phyloP scores from a whole-genome alignment of 2,113 vertebrate genomes.

The Caloenas nicobarica region DNA sequence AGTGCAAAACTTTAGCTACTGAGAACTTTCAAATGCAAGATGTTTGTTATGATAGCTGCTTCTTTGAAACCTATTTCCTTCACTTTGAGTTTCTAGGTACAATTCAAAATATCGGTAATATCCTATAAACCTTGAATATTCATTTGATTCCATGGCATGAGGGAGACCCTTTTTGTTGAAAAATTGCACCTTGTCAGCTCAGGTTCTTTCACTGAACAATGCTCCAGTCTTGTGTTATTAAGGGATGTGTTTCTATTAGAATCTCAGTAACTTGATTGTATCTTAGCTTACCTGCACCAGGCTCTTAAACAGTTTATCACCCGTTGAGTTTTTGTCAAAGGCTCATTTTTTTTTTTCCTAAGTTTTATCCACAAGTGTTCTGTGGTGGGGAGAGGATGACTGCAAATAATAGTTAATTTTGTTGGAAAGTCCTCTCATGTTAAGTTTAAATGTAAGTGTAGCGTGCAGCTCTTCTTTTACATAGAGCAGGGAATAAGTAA shows the following conservation, averaged over 20 bases:
- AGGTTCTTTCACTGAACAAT: background rate
- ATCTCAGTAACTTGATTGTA: background rate
- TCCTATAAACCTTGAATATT: background rate
- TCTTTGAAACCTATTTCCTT: background rate
- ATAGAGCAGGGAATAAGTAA: background rate
- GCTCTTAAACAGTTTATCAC: background rate
- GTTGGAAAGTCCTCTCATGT: background rate
- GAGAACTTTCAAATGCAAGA: background rate
- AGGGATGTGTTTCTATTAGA: background rate
- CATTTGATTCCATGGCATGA: background rate
- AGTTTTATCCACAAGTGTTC: background rate
- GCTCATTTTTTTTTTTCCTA: background rate
- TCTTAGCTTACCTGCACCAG: background rate
- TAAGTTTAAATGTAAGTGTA: rapidly evolving
- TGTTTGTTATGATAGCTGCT: background rate
- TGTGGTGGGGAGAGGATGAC: background rate
- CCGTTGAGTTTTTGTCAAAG: background rate
- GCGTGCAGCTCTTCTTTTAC: background rate
- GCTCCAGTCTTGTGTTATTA: background rate
- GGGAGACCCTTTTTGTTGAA: background rate
- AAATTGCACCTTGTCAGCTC: background rate
- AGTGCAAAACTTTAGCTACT: background rate
- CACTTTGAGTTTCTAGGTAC: background rate
- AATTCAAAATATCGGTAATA: background rate
- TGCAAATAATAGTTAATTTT: background rate